A percentile compares a stretch with the other conserved stretches of the same genome.
These are phyloP conservation scores for Philypnodon macrostomus DNA, from an alignment of 2,797 vertebrate species.

Conservation along the genomic window DNA sequence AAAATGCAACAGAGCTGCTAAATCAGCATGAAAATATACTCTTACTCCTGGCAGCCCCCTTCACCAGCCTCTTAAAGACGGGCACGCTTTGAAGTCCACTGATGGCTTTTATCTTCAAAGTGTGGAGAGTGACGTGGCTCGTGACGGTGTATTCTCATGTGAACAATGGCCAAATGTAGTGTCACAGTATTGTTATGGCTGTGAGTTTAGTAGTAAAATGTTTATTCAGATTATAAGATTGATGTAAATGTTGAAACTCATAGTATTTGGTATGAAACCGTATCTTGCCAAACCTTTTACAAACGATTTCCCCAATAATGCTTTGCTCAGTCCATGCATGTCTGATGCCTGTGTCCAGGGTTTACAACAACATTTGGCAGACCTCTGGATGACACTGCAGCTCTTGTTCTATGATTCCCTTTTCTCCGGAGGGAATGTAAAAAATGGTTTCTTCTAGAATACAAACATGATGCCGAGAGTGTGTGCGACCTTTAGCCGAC, in stretches of 20 bases:
- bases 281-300: too few species aligned
- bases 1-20: slow-evolving; percentile 60
- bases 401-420: slow-evolving; percentile 20
- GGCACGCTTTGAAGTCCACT: slow-evolving; percentile 69
- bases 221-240: too few species aligned
- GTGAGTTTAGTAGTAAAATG: too few species aligned
- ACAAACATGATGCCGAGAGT: slow-evolving; percentile 20
- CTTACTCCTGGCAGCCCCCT: slow-evolving; percentile 31
- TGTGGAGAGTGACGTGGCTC: slow-evolving; percentile 41
- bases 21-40: slow-evolving; percentile 78
- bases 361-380: slow-evolving; percentile 20
- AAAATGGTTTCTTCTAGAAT: slow-evolving; percentile 32
- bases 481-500: slow-evolving; percentile 24
- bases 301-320: slow-evolving; percentile 8
- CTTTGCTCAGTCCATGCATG: slow-evolving; percentile 10
- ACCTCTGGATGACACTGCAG: slow-evolving; percentile 22
- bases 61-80: slow-evolving; percentile 38
- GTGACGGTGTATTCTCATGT: slow-evolving; percentile 54
- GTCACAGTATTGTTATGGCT: too few species aligned
- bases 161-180: too few species aligned
- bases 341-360: slow-evolving; percentile 21
- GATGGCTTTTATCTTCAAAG: slow-evolving; percentile 78
- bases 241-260: too few species aligned
- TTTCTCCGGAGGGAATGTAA: slow-evolving; percentile 9
- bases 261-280: too few species aligned